Conservation (phyloP, 1,140 invertebrate species). For the Pogonomyrmex californicus region DNA sequence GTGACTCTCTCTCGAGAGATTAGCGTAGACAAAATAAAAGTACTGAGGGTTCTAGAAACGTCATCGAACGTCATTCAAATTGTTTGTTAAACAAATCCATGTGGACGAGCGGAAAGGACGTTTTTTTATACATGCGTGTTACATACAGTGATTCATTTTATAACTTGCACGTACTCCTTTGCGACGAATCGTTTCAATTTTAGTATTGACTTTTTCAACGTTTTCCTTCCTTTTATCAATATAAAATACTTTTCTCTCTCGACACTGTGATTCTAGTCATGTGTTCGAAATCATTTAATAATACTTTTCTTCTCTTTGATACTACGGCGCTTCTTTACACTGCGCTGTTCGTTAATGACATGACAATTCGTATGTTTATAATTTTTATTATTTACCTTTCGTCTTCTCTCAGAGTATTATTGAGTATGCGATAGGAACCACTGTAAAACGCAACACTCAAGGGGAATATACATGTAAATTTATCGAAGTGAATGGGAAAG, state of each 20-base stretch:
- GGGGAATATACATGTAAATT: slow-evolving; percentile 54
- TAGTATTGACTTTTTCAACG: neutral
- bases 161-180: slow-evolving; percentile 38
- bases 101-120: slow-evolving; percentile 30
- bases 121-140: slow-evolving; percentile 55
- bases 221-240: slow-evolving; percentile 24
- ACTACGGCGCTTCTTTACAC: slow-evolving; percentile 1
- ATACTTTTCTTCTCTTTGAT: neutral
- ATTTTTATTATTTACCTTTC: neutral
- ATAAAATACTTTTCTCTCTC: slow-evolving; percentile 27
- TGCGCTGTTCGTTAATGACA: neutral
- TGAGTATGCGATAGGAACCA: slow-evolving; percentile 2
- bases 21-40: slow-evolving; percentile 67
- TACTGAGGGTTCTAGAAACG: slow-evolving; percentile 48
- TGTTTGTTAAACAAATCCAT: slow-evolving; percentile 31
- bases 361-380: neutral
- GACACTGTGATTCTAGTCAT: slow-evolving; percentile 62
- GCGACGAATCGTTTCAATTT: slow-evolving; percentile 11
- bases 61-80: slow-evolving; percentile 42
- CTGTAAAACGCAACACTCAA: slow-evolving; percentile 28
- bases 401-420: slow-evolving; percentile 23
- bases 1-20: slow-evolving; percentile 61
- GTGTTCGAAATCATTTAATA: slow-evolving; percentile 38
- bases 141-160: slow-evolving; percentile 29
- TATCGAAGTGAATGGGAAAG: slow-evolving; percentile 76